Evolutionary conservation across 2,797 vertebrate genomes (phyloP).

Genomic region (Rhynchotus rufescens): DNA sequence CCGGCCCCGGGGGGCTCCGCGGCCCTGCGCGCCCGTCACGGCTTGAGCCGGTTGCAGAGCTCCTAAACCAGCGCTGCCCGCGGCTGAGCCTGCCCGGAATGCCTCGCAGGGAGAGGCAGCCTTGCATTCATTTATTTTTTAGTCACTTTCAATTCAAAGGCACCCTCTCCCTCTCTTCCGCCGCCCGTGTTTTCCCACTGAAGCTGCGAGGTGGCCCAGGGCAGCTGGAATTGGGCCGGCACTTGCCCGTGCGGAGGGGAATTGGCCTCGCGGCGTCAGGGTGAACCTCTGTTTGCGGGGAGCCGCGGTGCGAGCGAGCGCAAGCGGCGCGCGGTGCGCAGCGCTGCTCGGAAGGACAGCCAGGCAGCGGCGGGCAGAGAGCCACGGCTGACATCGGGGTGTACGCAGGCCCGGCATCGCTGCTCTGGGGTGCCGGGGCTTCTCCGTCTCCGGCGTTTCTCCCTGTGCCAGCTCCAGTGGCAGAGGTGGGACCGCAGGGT

Average conservation of each 20-base stretch:
- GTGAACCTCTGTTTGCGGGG: background rate
- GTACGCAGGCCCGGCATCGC: background rate
- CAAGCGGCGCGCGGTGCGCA: fast-evolving
- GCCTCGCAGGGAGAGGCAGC: fast-evolving
- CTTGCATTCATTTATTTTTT: too few species aligned
- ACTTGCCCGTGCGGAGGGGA: background rate
- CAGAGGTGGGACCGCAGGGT: too few species aligned
- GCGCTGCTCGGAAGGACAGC: background rate
- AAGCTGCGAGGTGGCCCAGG: background rate
- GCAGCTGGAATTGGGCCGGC: background rate
- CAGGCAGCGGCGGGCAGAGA: fast-evolving
- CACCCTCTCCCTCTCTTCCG: too few species aligned
- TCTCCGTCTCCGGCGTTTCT: fast-evolving
- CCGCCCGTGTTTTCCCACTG: background rate
- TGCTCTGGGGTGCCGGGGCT: background rate
- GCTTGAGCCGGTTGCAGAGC: too few species aligned
- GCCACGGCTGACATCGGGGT: fast-evolving
- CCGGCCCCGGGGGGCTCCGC: too few species aligned
- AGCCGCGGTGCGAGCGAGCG: background rate
- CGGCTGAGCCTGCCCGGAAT: too few species aligned
- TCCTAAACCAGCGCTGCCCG: background rate
- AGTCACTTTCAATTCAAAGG: too few species aligned
- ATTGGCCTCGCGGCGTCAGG: background rate
- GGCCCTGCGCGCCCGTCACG: too few species aligned
- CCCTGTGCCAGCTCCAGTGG: background rate